phyloP scores from a whole-genome alignment of 2,888 invertebrate genomes.

The Eupsilia transversa region DNA sequence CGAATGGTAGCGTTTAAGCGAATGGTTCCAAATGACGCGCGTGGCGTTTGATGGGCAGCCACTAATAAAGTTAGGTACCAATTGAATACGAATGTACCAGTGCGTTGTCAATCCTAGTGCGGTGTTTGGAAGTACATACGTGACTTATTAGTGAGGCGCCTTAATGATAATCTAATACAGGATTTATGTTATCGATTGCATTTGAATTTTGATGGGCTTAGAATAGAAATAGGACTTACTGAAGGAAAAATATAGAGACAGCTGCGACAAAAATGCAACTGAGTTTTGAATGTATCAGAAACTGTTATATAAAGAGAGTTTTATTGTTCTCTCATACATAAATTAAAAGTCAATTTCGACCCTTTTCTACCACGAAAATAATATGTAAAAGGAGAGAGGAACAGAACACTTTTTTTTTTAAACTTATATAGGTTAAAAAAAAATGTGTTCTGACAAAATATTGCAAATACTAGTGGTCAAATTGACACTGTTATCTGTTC shows the following conservation, averaged over 20 bases:
- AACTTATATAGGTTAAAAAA: too few relatives aligned
- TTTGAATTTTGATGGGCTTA: conserved; percentile 23
- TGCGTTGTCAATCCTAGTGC: conserved; percentile 23
- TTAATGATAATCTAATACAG: conserved; percentile 36
- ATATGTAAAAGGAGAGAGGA: neutral
- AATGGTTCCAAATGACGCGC: conserved; percentile 59
- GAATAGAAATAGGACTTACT: neutral
- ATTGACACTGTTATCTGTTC: neutral
- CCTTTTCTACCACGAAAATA: neutral
- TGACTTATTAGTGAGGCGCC: conserved; percentile 27
- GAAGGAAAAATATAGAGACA: neutral
- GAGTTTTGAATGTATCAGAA: neutral
- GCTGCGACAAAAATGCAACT: neutral
- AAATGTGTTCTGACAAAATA: too few relatives aligned
- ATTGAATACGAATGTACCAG: conserved; percentile 73
- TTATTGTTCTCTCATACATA: neutral
- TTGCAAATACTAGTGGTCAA: neutral
- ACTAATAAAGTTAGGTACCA: conserved; percentile 74
- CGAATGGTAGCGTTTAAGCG: conserved; percentile 44
- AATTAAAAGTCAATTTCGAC: neutral
- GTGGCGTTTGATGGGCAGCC: conserved; percentile 66
- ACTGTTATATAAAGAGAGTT: neutral
- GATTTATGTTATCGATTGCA: conserved; percentile 23
- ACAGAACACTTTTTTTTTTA: too few relatives aligned
- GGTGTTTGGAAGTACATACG: conserved; percentile 37